These are phyloP conservation scores for Chrysopilus asiliformis DNA, from an alignment of 2,888 invertebrate species.

Conservation along the genomic window DNA sequence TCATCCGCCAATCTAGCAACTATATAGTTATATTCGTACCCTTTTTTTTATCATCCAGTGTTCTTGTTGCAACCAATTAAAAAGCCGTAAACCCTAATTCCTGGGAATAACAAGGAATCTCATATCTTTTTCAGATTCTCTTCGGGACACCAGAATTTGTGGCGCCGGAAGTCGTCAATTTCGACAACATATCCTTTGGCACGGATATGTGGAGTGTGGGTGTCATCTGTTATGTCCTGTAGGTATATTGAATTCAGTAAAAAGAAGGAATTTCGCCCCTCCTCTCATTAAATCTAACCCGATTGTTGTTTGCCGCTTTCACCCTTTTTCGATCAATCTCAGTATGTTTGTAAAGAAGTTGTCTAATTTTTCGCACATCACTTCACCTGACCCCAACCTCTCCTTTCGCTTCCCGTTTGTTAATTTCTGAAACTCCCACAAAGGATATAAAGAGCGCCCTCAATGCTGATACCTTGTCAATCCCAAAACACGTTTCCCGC, in stretches of 20 bases:
- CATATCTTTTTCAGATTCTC: conserved; percentile 46
- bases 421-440: not conserved
- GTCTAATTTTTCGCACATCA: not conserved
- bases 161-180: conserved; percentile 97
- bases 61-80: no score
- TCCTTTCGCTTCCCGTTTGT: not conserved
- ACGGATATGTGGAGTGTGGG: conserved; percentile 99
- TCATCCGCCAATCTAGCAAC: no score
- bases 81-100: no score
- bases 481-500: no score
- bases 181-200: conserved; percentile 88
- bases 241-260: no score
- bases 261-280: no score
- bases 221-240: conserved; percentile 96
- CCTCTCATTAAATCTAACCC: no score
- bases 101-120: no score
- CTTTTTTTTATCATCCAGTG: no score
- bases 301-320: no score
- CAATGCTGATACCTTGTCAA: no score
- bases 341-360: not conserved
- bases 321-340: not conserved
- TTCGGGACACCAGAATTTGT: conserved; percentile 99
- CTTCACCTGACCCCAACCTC: not conserved
- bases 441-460: not conserved
- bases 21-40: no score